These are phyloP conservation scores for Odontomachus brunneus DNA, from an alignment of 1,140 invertebrate species.

Conservation along the genomic window DNA sequence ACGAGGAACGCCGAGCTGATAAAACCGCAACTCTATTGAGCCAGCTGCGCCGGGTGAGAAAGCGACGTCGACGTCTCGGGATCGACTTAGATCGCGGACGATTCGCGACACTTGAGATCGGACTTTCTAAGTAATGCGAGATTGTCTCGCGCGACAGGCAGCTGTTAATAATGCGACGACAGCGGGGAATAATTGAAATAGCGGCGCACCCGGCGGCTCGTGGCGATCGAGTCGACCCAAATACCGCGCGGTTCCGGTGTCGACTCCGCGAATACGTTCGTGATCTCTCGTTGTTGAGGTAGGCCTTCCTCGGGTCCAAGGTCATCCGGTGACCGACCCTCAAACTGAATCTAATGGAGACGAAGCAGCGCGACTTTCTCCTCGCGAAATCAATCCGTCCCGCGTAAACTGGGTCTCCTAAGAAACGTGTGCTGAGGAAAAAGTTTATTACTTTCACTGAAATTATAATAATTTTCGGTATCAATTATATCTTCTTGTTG, in stretches of 20 bases:
- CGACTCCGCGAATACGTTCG: constrained; percentile 32
- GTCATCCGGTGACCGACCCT: constrained; percentile 49
- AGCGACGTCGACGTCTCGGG: background rate
- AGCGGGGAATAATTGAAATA: constrained; percentile 38
- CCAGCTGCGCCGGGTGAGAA: background rate
- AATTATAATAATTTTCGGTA: too few species aligned
- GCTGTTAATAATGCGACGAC: constrained; percentile 12
- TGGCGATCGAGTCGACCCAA: constrained; percentile 54
- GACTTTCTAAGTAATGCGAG: constrained; percentile 34
- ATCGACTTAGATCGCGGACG: background rate
- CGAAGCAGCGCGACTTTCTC: constrained; percentile 66
- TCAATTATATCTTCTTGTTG: too few species aligned
- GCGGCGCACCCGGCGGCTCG: constrained; percentile 15
- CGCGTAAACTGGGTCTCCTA: background rate
- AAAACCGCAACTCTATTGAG: background rate
- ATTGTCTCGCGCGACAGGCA: background rate
- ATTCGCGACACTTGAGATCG: background rate
- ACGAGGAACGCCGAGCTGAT: background rate
- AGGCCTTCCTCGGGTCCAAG: constrained; percentile 63
- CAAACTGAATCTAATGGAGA: constrained; percentile 59
- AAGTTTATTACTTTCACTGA: background rate
- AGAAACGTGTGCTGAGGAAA: background rate
- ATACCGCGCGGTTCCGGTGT: constrained; percentile 57
- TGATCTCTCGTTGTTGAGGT: constrained; percentile 48
- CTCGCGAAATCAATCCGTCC: background rate